Percentiles rank a stretch among this genome's conserved stretches.
Conservation (phyloP, 2,797 vertebrate species). For the Amazona finschi region DNA sequence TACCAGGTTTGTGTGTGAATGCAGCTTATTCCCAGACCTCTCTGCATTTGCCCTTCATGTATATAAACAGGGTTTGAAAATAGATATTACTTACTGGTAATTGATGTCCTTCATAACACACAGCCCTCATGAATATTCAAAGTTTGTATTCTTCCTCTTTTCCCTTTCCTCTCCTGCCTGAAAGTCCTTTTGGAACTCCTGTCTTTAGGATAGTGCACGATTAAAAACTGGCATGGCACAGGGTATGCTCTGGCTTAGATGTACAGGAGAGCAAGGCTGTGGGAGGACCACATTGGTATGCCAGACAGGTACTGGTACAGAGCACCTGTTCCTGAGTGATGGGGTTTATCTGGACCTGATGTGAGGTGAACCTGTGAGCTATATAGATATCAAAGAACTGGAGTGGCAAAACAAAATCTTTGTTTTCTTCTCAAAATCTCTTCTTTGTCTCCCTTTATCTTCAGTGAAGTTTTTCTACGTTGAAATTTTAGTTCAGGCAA, state of each 20-base stretch:
- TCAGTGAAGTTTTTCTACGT: not conserved
- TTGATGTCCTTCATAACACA: not conserved
- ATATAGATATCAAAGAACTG: not conserved
- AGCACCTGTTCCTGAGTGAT: not conserved
- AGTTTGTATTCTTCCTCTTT: not conserved
- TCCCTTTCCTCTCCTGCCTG: not conserved
- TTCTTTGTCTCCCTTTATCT: not conserved
- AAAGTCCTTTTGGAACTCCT: not conserved
- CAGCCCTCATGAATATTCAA: not conserved
- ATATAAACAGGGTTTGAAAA: not conserved
- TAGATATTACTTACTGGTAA: not conserved
- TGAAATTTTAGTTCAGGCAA: not conserved
- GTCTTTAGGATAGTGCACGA: not conserved
- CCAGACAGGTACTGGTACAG: not conserved
- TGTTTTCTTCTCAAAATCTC: not conserved
- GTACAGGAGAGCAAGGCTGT: not conserved
- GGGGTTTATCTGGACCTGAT: not conserved
- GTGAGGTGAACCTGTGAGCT: not conserved
- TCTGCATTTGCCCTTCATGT: not conserved
- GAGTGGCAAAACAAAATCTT: not conserved
- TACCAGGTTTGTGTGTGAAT: not conserved
- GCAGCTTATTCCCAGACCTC: not conserved
- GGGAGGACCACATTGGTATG: not conserved
- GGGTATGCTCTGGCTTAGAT: fast-evolving
- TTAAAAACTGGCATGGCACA: fast-evolving